Conservation (phyloP, 2,113 vertebrate genomes). For the Todiramphus chloris region DNA sequence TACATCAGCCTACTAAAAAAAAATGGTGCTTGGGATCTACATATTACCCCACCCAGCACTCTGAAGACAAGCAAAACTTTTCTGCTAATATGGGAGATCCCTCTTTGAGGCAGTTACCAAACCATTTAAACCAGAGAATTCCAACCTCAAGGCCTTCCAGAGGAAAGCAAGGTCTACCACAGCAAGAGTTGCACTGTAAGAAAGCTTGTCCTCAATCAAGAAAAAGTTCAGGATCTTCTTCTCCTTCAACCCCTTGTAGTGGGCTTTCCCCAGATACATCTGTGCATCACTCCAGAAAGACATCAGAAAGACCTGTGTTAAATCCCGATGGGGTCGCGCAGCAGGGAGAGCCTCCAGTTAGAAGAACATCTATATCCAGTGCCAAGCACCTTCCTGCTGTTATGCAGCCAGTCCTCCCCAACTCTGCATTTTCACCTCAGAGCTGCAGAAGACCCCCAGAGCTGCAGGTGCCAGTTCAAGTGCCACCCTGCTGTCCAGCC, state of each 20-base stretch:
- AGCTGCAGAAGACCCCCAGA: constrained; percentile 57
- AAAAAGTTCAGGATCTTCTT: constrained; percentile 60
- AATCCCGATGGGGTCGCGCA: background rate
- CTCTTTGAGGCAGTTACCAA: constrained; percentile 50
- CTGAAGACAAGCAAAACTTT: constrained; percentile 37
- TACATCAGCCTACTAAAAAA: constrained; percentile 30
- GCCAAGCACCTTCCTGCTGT: constrained; percentile 47
- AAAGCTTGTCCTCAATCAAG: constrained; percentile 39
- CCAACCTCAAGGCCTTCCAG: constrained; percentile 5
- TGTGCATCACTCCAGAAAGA: constrained; percentile 37
- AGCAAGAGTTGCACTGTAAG: constrained; percentile 21
- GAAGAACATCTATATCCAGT: background rate
- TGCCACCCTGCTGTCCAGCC: constrained; percentile 54
- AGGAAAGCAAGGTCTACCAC: constrained; percentile 42
- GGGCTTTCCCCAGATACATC: constrained; percentile 66
- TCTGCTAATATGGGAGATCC: constrained; percentile 34
- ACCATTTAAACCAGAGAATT: constrained; percentile 35
- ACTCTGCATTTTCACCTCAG: constrained; percentile 49
- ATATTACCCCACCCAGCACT: background rate
- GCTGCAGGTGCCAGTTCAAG: constrained; percentile 74
- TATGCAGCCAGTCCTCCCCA: constrained; percentile 46
- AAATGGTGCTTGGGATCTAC: background rate
- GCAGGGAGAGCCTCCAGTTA: constrained; percentile 30
- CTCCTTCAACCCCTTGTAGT: constrained; percentile 65
- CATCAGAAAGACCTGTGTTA: constrained; percentile 32